Evolutionary conservation across 2,888 invertebrate species (phyloP).

Genomic region (Hololepta plana): DNA sequence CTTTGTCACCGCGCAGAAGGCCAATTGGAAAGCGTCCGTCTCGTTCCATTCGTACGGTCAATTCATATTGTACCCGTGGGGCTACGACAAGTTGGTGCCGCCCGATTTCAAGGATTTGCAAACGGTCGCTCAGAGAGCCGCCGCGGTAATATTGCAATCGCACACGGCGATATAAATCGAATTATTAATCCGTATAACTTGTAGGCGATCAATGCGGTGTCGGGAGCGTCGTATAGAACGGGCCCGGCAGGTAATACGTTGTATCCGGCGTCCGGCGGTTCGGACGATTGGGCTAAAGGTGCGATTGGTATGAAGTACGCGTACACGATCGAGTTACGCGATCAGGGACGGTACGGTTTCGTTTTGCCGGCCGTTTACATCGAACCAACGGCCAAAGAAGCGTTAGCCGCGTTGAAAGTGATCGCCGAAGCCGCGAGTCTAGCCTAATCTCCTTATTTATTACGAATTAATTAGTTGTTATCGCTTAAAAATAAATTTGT

Average conservation of each 20-base stretch:
- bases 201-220: constrained; percentile 38
- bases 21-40: constrained; percentile 49
- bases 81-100: constrained; percentile 54
- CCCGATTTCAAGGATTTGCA: constrained; percentile 53
- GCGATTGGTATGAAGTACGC: constrained; percentile 65
- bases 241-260: constrained; percentile 62
- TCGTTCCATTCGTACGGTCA: constrained; percentile 79
- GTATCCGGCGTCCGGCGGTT: constrained; percentile 66
- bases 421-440: constrained; percentile 34
- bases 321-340: constrained; percentile 78
- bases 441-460: no score
- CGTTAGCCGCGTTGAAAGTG: constrained; percentile 49
- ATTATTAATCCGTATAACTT: constrained; percentile 11
- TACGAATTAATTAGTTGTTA: no score
- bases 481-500: constrained; percentile 21
- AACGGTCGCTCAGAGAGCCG: constrained; percentile 47
- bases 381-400: constrained; percentile 55
- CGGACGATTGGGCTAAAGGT: constrained; percentile 87
- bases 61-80: constrained; percentile 74
- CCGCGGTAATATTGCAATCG: constrained; percentile 30
- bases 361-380: constrained; percentile 67
- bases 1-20: constrained; percentile 27
- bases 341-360: constrained; percentile 71
- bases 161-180: not conserved
- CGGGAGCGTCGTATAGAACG: constrained; percentile 49